These are phyloP conservation scores for Platygyra sinensis DNA, from an alignment of 64 coral and sea anemone species.

Conservation along the genomic window DNA sequence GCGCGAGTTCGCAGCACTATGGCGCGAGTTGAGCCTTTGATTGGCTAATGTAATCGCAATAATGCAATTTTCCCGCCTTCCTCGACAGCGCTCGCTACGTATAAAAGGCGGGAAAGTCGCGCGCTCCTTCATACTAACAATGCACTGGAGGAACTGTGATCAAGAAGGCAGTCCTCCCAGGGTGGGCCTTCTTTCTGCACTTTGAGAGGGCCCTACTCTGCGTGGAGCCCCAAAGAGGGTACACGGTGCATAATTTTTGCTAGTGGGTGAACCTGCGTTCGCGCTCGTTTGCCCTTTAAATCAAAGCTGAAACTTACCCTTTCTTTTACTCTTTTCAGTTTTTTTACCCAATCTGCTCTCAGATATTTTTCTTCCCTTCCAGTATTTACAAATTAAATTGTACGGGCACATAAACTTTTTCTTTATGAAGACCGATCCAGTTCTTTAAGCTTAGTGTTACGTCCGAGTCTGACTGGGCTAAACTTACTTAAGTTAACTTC, in stretches of 20 bases:
- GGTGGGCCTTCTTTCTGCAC: conserved; percentile 65
- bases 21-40: conserved; percentile 20
- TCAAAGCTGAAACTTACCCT: background rate
- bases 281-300: conserved; percentile 36
- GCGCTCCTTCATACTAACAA: conserved; percentile 87
- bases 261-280: conserved; percentile 45
- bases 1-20: background rate
- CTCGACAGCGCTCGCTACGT: conserved; percentile 7
- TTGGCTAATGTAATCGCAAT: conserved; percentile 38
- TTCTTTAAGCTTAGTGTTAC: no score
- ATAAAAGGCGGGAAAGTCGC: conserved; percentile 69
- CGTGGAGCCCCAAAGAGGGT: conserved; percentile 65
- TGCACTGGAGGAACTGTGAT: conserved; percentile 94
- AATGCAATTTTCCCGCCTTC: background rate
- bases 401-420: background rate
- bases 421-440: no score
- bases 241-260: conserved; percentile 55
- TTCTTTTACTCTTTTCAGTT: background rate
- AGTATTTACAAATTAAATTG: background rate
- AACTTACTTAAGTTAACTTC: no score
- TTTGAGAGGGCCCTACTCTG: conserved; percentile 50
- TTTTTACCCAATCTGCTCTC: background rate
- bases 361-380: background rate
- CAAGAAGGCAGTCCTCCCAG: conserved; percentile 88
- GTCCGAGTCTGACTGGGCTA: no score